Evolutionary conservation across 2,113 vertebrate species (phyloP), one percentile per base, ranked within the genome.

Genomic region (Entomyzon cyanotis): DNA sequence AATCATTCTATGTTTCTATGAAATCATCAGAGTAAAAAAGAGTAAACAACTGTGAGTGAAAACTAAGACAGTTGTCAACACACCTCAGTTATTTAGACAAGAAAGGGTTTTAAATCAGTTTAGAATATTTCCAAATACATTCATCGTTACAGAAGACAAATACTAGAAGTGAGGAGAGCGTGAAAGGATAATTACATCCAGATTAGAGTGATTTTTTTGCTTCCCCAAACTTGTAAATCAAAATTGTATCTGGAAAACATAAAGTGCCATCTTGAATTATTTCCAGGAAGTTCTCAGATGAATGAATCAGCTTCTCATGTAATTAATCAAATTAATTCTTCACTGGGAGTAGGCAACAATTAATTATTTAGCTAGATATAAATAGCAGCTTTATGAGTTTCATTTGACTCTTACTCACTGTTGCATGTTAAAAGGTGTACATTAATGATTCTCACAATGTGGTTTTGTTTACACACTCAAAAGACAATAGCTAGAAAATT

Each of bases 291-390:
- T 67, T 69, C 30, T 93, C 42, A 68, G 63, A 46, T 53, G 50
- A 88, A 85, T 96, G 89, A 91, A 88, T 95, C 90, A 88, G 41
- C 82, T 91, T 86, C 71, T 84, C 6, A 2, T 25, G 27, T 93
- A 95, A 93, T 91, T 95, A 95, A 94, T 95, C 53, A 91, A 82
- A 93, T 69, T 85, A 91, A 84, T 64, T 90, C 67, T 80, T 93
- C 91, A 37, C 22, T 53, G 69, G 56, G 73, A 97, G 80, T 92
- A 91, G 62, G 49, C 73, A 95, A 89, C 64, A 88, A 64, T 41
- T 44, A 90, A 81, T 41, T 88, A 81, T 78, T 95, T 86, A 88
- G 63, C 39, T 74, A 75, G 65, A 82, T 92, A 95, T 93, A 95
- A 94, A 90, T 94, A 96, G 90, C 42, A 88, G 24, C 63, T 87